Base-by-base conservation (phyloP, 92 coral and sea anemone genomes). In the Scolanthus callimorphus region DNA sequence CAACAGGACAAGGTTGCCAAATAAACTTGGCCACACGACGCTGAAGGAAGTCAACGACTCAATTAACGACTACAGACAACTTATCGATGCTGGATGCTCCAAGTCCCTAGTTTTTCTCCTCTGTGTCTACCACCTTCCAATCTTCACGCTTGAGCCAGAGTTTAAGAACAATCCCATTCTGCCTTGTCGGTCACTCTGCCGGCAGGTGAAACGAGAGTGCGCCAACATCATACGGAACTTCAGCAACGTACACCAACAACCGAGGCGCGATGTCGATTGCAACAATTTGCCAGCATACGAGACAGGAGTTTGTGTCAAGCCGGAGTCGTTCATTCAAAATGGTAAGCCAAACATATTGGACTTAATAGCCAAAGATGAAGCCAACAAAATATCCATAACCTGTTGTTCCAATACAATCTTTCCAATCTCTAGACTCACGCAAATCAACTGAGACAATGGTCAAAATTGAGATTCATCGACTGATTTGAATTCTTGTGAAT, bases 111-210 rank as follows among this genome's bases (percentile, higher is more conserved):
- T 82, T 1, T 91, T 87, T 67, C 70, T 79, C 29, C 71, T 91
- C 11, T 91, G 97, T 21, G 82, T 85, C 55, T 78, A 64, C 28
- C 80, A 84, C 29, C 38, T 83, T 26, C 97, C 97, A 0, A 87
- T 91, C 21, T 91, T 95, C 57, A 69, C 83, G 4, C 48, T 62
- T 3, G 62, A 62, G 21, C 51, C 59, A 1, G 39, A 39, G 19
- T 62, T 65, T 11, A 39, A 54, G 29, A 55, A 84, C 41, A 56
- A 51, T 21, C 96, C 96, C 10, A 69, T 89, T 15, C 57, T 63
- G 4, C 97, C 97, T 8, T 91, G 97, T 58, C 81, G 89, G 6
- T 74, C 71, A 0, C 79, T 91, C 15, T 91, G 97, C 27, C 29
- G 67, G 11, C 65, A 62, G 50, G 91, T 91, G 17, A 67, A 51